These are phyloP conservation scores for Drosophila lacertosa DNA, from an alignment of 1,140 invertebrate species.

Conservation along the genomic window DNA sequence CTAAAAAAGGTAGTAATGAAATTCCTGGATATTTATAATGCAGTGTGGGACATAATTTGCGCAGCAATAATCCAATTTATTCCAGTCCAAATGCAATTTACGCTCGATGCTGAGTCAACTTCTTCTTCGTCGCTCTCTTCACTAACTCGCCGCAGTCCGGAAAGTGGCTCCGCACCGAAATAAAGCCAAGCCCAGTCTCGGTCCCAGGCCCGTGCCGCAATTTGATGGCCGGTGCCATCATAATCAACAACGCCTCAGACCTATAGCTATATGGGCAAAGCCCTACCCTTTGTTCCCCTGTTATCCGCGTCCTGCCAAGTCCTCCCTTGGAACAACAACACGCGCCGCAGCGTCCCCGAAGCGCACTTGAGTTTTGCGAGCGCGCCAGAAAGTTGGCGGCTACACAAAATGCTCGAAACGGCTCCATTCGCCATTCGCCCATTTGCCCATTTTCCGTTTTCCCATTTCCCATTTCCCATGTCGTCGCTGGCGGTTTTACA, in stretches of 20 bases:
- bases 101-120: conserved; percentile 19
- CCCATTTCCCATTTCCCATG: conserved; percentile 50
- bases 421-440: conserved; percentile 38
- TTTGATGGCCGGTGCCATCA: conserved; percentile 75
- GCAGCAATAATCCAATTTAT: conserved; percentile 24
- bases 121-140: no score
- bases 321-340: conserved; percentile 13
- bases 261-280: no score
- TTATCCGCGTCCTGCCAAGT: neutral
- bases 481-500: conserved; percentile 75
- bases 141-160: conserved; percentile 6
- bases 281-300: no score
- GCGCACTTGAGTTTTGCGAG: conserved; percentile 75
- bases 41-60: conserved; percentile 13
- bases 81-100: conserved; percentile 34
- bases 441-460: no score
- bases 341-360: conserved; percentile 53
- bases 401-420: conserved; percentile 58
- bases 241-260: conserved; percentile 64
- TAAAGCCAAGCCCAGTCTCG: conserved; percentile 16
- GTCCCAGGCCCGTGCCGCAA: conserved; percentile 36
- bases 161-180: conserved; percentile 18
- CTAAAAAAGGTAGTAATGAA: neutral
- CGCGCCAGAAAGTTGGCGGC: conserved; percentile 73
- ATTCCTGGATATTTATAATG: conserved; percentile 5